Base-by-base conservation (phyloP, 2,113 vertebrate species). In the Silurus glanis region DNA sequence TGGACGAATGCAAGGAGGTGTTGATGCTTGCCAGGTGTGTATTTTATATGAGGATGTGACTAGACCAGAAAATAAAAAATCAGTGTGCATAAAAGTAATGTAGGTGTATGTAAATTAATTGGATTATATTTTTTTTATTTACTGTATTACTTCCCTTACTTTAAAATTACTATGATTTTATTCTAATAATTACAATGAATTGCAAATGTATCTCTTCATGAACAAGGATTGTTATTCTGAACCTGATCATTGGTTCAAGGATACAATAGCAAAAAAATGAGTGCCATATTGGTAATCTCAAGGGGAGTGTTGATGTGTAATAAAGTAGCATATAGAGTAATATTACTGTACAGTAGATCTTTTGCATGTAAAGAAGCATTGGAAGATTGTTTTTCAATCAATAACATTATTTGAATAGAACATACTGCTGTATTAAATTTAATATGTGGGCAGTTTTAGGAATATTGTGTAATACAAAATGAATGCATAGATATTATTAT, bases 1-100 rank as follows among this genome's bases (percentile, higher is more conserved):
- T 2, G 97, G 97, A 85, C 94, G 83, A 49, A 86, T 97, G 86
- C 93, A 92, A 71, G 93, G 93, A 0, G 86, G 96, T 23, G 49
- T 13, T 0, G 96, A 98, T 87, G 93, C 96, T 85, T 98, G 97
- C 89, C 92, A 97, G 96, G 97, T 98, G 21, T 88, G 95, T 93
- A 9, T 76, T 25, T 76, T 2, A 58, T 8, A 58, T 64, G 23
- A 23, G 23, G 61, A 9, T 23, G 23, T 64, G 59, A 23, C 19
- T 21, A 21, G 59, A 61, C 3, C 7, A 9, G 19, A 61, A 7
- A 61, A 61, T 45, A 47, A 47, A 37, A 61, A 61, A 56, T 37
- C 37, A 37, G 37, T 56, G 13, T 8, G 13, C 55, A 37, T 37
- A 37, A 37, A 37, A 37, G 37, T 37, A 37, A 2, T 37, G 37